Conservation (phyloP, 2,113 vertebrate species). For the Ammospiza caudacuta region DNA sequence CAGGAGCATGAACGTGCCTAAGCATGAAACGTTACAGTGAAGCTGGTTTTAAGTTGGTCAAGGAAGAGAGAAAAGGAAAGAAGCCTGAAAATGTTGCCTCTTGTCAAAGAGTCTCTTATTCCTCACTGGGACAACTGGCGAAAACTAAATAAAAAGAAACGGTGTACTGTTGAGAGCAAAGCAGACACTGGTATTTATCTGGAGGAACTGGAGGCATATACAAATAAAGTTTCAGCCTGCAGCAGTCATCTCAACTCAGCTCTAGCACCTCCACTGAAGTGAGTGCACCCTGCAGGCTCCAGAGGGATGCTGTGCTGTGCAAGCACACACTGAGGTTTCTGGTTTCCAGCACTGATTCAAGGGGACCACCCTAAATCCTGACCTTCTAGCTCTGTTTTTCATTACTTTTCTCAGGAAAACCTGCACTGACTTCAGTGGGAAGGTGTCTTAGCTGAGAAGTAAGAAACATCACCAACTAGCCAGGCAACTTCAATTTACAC, state of each 20-base stretch:
- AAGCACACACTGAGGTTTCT: background rate
- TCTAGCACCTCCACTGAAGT: background rate
- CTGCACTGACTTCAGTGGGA: background rate
- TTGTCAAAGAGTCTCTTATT: constrained; percentile 3
- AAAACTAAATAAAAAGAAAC: background rate
- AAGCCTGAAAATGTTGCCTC: constrained; percentile 46
- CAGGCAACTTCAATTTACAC: background rate
- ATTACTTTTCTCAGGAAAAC: background rate
- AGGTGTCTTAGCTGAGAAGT: background rate
- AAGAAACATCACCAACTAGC: background rate
- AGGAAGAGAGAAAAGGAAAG: background rate
- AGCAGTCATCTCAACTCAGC: background rate
- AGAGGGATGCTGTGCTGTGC: background rate
- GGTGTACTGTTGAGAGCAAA: background rate
- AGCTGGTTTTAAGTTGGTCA: constrained; percentile 55
- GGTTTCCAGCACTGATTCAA: constrained; percentile 14
- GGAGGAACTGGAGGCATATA: background rate
- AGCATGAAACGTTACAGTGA: constrained; percentile 49
- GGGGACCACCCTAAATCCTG: background rate
- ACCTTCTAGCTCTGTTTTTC: background rate
- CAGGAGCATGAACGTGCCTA: constrained; percentile 39
- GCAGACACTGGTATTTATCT: constrained; percentile 3
- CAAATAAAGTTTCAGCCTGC: constrained; percentile 8
- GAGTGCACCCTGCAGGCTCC: background rate
- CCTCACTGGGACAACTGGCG: background rate